phyloP scores from a whole-genome alignment of 1,140 invertebrate genomes.

The Cyclina sinensis region DNA sequence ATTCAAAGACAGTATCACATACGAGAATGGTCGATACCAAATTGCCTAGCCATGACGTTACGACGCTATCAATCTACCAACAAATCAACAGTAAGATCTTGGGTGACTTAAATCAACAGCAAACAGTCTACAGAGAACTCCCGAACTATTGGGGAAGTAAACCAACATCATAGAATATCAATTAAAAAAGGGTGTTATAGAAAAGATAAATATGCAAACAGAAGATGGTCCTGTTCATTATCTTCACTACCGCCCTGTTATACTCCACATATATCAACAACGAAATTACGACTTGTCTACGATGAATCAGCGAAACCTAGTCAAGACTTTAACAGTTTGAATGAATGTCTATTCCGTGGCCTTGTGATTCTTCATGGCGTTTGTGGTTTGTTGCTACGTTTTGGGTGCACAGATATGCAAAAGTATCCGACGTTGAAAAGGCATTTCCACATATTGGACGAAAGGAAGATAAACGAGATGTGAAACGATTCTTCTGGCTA shows the following conservation, averaged over 20 bases:
- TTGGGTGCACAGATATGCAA: too few species aligned
- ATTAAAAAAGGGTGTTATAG: constrained; percentile 24
- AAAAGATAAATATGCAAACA: background rate
- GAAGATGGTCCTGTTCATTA: background rate
- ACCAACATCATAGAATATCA: constrained; percentile 1
- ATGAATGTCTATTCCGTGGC: constrained; percentile 46
- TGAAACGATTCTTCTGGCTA: too few species aligned
- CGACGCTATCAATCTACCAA: background rate
- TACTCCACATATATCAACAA: constrained; percentile 1
- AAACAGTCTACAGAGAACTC: background rate
- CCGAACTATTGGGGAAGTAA: background rate
- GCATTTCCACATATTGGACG: too few species aligned
- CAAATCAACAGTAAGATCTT: background rate
- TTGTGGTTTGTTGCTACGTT: too few species aligned
- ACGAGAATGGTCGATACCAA: background rate
- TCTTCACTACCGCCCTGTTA: constrained; percentile 9
- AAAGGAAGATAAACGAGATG: too few species aligned
- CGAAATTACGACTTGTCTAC: constrained; percentile 19
- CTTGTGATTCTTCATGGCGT: constrained; percentile 15
- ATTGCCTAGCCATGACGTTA: background rate
- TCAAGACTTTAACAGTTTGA: constrained; percentile 9
- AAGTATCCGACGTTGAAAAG: too few species aligned
- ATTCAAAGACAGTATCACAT: background rate
- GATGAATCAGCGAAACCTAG: constrained; percentile 40
- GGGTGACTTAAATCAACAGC: background rate